A percentile compares a stretch with the other conserved stretches of the same genome.
phyloP scores from a whole-genome alignment of 2,888 invertebrate genomes.

The Mythimna lalbum region DNA sequence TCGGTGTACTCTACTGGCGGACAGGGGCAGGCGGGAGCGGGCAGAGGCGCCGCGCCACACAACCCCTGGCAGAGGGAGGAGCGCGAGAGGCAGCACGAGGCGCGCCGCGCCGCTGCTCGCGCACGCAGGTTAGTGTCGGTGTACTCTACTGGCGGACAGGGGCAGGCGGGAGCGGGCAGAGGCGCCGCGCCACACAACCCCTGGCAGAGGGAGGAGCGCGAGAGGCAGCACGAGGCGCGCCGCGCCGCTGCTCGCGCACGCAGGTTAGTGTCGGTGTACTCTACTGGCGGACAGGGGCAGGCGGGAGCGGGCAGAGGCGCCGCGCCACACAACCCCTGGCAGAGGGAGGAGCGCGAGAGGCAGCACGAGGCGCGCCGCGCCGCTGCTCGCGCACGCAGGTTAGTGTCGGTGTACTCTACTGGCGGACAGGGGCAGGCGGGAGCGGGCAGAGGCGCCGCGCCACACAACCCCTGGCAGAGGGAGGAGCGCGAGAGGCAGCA shows the following conservation, averaged over 20 bases:
- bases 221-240: no score
- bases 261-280: no score
- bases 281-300: no score
- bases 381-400: conserved; percentile 25
- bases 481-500: conserved; percentile 96
- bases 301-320: no score
- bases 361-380: conserved; percentile 83
- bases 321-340: conserved; percentile 93
- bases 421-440: no score
- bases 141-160: conserved; percentile 81
- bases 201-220: no score
- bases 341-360: conserved; percentile 97
- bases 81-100: conserved; percentile 93
- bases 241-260: no score
- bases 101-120: conserved; percentile 75
- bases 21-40: conserved; percentile 46
- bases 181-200: no score
- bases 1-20: conserved; percentile 92
- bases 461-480: conserved; percentile 95
- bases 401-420: no score
- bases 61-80: conserved; percentile 99
- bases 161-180: no score
- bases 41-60: conserved; percentile 76
- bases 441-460: no score
- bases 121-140: conserved; percentile 70